Evolutionary conservation across 2,797 vertebrate genomes (phyloP).

Genomic region (Rachycentron canadum): DNA sequence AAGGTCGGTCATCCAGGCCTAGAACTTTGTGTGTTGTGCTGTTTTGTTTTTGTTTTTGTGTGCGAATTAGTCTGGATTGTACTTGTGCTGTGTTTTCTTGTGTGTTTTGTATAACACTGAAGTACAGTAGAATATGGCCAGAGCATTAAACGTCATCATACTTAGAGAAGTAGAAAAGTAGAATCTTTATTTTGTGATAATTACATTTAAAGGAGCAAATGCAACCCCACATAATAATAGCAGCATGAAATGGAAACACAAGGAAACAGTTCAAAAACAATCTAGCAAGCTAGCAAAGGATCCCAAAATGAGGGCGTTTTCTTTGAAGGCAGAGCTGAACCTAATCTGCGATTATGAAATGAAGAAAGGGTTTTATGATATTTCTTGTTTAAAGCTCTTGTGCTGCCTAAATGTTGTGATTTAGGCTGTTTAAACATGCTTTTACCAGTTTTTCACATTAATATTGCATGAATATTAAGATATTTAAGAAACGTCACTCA

Average conservation of each 20-base stretch:
- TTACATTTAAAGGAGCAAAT: not conserved
- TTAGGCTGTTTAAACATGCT: not conserved
- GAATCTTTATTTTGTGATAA: not conserved
- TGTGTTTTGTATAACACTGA: not conserved
- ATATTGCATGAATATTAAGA: not conserved
- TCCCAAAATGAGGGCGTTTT: not conserved
- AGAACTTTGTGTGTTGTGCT: conserved; percentile 12
- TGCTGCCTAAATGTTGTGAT: too few relatives aligned
- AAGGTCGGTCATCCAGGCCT: conserved; percentile 75
- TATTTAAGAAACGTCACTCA: not conserved
- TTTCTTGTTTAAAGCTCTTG: not conserved
- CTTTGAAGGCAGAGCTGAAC: not conserved
- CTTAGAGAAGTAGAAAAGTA: too few relatives aligned
- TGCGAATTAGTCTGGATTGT: not conserved
- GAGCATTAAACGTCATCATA: too few relatives aligned
- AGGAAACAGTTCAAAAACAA: too few relatives aligned
- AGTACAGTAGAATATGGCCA: not conserved
- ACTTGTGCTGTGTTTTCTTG: conserved; percentile 4
- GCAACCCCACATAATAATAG: too few relatives aligned
- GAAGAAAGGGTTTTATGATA: not conserved
- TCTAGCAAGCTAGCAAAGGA: too few relatives aligned
- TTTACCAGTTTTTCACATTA: not conserved
- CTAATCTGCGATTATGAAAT: not conserved
- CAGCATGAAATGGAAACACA: too few relatives aligned
- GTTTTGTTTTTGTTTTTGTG: conserved; percentile 21